These are phyloP conservation scores for Diadegma fenestrale DNA, from an alignment of 2,888 invertebrate species.

Conservation along the genomic window DNA sequence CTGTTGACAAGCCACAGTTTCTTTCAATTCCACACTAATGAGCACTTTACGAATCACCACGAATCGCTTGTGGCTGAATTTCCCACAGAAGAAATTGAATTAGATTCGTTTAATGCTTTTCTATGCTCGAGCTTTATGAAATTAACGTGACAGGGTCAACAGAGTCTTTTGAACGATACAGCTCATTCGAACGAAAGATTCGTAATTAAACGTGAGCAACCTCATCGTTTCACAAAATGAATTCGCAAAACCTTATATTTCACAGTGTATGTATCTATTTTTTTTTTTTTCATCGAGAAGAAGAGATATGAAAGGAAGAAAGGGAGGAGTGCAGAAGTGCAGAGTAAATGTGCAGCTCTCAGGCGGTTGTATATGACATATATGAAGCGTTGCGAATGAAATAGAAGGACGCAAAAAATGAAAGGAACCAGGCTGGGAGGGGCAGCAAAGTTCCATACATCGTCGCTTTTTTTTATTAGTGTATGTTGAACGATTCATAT, in stretches of 20 bases:
- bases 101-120: no score
- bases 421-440: background rate
- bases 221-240: background rate
- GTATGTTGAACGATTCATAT: constrained; percentile 56
- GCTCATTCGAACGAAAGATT: background rate
- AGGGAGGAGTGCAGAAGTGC: constrained; percentile 37
- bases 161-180: background rate
- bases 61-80: background rate
- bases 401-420: constrained; percentile 17
- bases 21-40: background rate
- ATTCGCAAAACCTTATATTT: background rate
- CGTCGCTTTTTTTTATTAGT: constrained; percentile 42
- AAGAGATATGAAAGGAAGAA: constrained; percentile 33
- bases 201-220: background rate
- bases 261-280: background rate
- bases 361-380: constrained; percentile 35
- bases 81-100: no score
- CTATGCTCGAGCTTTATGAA: no score
- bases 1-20: background rate
- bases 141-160: background rate
- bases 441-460: constrained; percentile 2
- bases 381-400: constrained; percentile 34
- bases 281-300: constrained; percentile 18
- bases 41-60: background rate
- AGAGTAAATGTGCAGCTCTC: constrained; percentile 56